Evolutionary conservation across 2,797 vertebrate genomes (phyloP).

Genomic region (Strix occidentalis): DNA sequence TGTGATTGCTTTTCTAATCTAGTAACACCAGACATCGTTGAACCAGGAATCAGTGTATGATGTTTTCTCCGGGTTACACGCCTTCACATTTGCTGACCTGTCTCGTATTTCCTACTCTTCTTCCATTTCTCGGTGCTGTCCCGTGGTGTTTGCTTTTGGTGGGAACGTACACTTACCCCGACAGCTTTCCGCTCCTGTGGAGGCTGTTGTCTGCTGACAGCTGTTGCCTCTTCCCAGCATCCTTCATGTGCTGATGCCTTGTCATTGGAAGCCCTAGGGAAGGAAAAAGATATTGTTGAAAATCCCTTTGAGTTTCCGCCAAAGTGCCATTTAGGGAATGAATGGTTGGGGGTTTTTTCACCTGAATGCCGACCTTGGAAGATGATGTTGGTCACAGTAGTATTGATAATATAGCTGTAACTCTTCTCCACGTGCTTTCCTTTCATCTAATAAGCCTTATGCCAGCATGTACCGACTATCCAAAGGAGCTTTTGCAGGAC

Average conservation of each 20-base stretch:
- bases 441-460: background rate
- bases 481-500: background rate
- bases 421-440: background rate
- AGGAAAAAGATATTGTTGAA: background rate
- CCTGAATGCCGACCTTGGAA: background rate
- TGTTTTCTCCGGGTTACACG: background rate
- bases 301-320: background rate
- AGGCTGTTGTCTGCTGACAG: background rate
- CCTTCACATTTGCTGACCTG: background rate
- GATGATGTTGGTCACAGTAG: background rate
- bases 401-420: background rate
- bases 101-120: background rate
- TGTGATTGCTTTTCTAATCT: constrained; percentile 23
- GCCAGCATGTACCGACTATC: background rate
- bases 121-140: background rate
- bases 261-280: background rate
- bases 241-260: background rate
- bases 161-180: background rate
- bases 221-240: background rate
- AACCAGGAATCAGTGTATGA: background rate
- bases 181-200: background rate
- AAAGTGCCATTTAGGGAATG: background rate
- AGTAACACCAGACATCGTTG: background rate
- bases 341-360: background rate
- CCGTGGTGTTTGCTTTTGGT: background rate